Evolutionary conservation across 2,888 invertebrate genomes (phyloP), one percentile per base, ranked within the genome.

Genomic region (Brachynemurus nebulosus): DNA sequence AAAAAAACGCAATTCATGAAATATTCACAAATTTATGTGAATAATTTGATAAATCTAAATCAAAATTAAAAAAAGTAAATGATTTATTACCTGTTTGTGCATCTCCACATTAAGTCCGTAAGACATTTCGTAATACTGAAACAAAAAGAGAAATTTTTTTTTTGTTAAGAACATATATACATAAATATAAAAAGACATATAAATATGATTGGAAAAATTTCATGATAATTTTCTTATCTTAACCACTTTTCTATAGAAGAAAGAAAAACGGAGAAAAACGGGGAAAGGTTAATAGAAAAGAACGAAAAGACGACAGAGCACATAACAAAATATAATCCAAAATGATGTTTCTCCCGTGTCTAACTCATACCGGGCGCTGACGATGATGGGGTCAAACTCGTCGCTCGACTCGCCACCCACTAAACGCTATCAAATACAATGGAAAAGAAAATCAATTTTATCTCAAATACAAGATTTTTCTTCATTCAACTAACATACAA

Each of bases 91-190:
- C 84, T 93, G 92, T 76, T 93, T 93, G 69, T 91, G 91, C 89
- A 93, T 90, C 73, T 95, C 95, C 64, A 90, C 90, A 71, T 92
- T 92, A 69, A 93, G 81, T 59, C 91, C 91, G 71, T 92, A 92
- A 46, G 91, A 91, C 91, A 93, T 92, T 77, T 95, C 95, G 74
- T 92, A 92, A 72, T 92, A 93, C 90, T 91, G 83, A 60, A 85
- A 86, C 68, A 70, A 62, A 71, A 69, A 69, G 51, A 50, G 53
- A 54, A 57, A 52, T n/a, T n/a, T n/a, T n/a, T n/a, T n/a, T n/a
- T n/a, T n/a, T n/a, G n/a, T n/a, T n/a, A n/a, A 6, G 23, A 23
- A 9, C 6, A 23, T 23, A 23, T 23, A 23, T 7, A 23, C 9
- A 23, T 9, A 9, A 23, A 9, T 23, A 23, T 7, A 23, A 23